Evolutionary conservation across 2,797 vertebrate species (phyloP).

Genomic region (Poliocrania exsul): DNA sequence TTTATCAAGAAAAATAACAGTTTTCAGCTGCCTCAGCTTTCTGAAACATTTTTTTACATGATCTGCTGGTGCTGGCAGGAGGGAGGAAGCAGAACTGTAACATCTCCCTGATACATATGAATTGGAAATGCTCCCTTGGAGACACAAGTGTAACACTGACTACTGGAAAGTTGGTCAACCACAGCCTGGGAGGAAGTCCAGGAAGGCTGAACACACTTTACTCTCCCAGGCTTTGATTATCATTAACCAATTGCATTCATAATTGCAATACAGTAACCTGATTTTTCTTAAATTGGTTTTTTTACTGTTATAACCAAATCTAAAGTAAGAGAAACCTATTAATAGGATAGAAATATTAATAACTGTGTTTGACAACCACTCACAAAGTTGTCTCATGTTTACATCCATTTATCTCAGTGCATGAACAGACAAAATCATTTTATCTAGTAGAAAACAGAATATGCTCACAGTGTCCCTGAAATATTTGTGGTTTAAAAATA

Average conservation of each 20-base stretch:
- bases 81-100: background rate
- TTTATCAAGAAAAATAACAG: rapidly evolving
- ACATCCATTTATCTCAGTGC: background rate
- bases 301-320: background rate
- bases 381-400: background rate
- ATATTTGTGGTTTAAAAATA: background rate
- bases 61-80: background rate
- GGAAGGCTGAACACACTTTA: background rate
- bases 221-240: too few species aligned
- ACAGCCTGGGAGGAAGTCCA: background rate
- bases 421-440: background rate
- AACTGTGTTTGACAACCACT: background rate
- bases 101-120: background rate
- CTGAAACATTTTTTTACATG: background rate
- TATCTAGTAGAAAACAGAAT: background rate
- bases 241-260: too few species aligned
- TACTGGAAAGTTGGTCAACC: background rate
- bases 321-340: background rate
- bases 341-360: background rate
- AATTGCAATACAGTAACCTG: background rate
- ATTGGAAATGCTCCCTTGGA: background rate
- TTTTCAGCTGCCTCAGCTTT: background rate
- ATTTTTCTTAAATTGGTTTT: background rate
- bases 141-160: rapidly evolving
- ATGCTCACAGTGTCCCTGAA: background rate